A percentile compares a stretch with the other conserved stretches of the same genome.
Evolutionary conservation across 2,797 vertebrate genomes (phyloP).

Genomic region (Scolopax rusticola): DNA sequence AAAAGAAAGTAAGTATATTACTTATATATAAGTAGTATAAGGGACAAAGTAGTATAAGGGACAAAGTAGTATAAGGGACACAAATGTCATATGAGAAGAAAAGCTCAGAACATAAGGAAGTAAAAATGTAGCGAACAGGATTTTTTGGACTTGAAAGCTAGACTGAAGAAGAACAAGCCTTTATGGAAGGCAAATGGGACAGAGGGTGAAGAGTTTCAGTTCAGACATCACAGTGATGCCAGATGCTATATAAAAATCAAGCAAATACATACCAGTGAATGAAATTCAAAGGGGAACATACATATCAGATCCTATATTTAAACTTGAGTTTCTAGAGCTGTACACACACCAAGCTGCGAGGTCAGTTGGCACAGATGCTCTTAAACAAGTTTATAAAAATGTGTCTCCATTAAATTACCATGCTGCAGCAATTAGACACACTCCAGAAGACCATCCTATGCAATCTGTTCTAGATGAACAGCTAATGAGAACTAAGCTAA

Average conservation of each 20-base stretch:
- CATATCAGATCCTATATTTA: neutral
- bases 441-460: conserved; percentile 42
- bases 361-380: conserved; percentile 12
- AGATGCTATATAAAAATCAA: neutral
- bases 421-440: conserved; percentile 47
- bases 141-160: neutral
- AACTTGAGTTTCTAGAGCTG: neutral
- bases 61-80: neutral
- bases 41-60: neutral
- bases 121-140: neutral
- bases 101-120: neutral
- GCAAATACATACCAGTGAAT: neutral
- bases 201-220: neutral
- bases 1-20: neutral
- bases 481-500: conserved; percentile 39
- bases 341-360: conserved; percentile 27
- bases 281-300: neutral
- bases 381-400: neutral
- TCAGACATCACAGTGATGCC: neutral
- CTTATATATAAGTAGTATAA: no score
- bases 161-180: neutral
- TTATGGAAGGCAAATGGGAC: neutral
- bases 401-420: neutral
- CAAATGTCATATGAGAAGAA: neutral
- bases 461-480: conserved; percentile 57